Evolutionary conservation across 2,888 invertebrate genomes (phyloP), one percentile per base, ranked within the genome.

Genomic region (Drosophila lutescens): DNA sequence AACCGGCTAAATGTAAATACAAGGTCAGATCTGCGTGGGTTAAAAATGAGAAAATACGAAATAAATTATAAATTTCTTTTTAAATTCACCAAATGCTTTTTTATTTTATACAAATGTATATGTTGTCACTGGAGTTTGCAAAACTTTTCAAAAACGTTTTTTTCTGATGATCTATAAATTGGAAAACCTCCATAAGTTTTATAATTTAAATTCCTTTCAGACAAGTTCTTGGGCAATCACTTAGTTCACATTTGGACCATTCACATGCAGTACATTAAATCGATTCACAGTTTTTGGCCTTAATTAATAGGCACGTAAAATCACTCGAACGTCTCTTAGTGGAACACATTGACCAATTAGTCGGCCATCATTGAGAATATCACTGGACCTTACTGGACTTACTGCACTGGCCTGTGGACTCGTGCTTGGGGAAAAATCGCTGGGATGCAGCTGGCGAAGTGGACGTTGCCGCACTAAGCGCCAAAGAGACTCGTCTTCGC

Each of bases 401-500:
- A 68, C 60, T 56, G 75, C 68, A 67, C 74, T 75, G 40, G 74
- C 41, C 80, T 36, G 62, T 46, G 73, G 80, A 55, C 70, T 73
- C 60, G 68, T 51, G 74, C 56, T 72, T 44, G 72, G 51, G 55
- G 44, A 43, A 40, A 54, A 36, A 43, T 43, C 43, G 58, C 62
- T 62, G 38, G 54, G 67, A 68, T 63, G 62, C 81, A 79, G 83
- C 76, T 80, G 80, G 74, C 72, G 76, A 89, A 82, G 88, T 89
- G 86, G 87, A 89, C 78, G 90, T 74, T 80, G 88, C 89, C 89
- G 81, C 88, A 90, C 90, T 89, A 88, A 90, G 81, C 89, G 78
- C 71, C 76, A 76, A 82, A 79, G 84, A 76, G 88, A 86, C 87
- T 83, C 90, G 86, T 90, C 88, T 89, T 82, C 82, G 88, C 80